Conservation (phyloP, 2,113 vertebrate genomes). For the Coptodon bakossiorum region DNA sequence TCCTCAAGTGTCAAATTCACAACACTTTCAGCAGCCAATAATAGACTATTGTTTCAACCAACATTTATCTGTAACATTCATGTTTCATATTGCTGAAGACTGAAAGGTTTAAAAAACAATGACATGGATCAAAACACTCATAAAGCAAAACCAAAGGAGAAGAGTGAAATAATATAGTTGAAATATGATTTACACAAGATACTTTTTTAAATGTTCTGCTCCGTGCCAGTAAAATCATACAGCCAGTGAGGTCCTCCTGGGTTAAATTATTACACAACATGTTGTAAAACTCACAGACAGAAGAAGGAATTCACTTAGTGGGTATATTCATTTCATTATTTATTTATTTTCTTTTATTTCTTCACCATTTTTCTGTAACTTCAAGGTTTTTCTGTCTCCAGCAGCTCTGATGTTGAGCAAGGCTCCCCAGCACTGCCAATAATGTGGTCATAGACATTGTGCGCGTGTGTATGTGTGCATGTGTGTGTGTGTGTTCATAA, state of each 20-base stretch:
- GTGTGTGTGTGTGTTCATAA: slow-evolving; percentile 11
- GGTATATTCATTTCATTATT: not conserved
- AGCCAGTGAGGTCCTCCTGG: not conserved
- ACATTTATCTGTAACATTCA: not conserved
- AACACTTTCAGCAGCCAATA: not conserved
- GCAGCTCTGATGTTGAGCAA: slow-evolving; percentile 37
- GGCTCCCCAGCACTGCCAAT: not conserved
- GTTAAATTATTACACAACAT: slow-evolving; percentile 12
- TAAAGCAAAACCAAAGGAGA: not conserved
- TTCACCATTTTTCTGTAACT: slow-evolving; percentile 15
- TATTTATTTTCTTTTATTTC: not conserved
- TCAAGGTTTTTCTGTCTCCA: slow-evolving; percentile 16
- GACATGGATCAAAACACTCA: not conserved
- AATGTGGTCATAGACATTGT: slow-evolving; percentile 1
- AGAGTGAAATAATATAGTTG: not conserved
- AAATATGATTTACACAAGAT: not conserved
- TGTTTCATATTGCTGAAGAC: not conserved
- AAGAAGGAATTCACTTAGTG: not conserved
- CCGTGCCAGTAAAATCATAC: not conserved
- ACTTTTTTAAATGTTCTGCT: not conserved
- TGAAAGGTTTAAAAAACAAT: not conserved
- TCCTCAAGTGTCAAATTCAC: not conserved
- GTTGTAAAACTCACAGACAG: not conserved
- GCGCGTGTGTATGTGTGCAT: not conserved
- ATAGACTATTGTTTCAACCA: not conserved